phyloP scores from a whole-genome alignment of 2,113 vertebrate species.

The Stictonetta naevosa region DNA sequence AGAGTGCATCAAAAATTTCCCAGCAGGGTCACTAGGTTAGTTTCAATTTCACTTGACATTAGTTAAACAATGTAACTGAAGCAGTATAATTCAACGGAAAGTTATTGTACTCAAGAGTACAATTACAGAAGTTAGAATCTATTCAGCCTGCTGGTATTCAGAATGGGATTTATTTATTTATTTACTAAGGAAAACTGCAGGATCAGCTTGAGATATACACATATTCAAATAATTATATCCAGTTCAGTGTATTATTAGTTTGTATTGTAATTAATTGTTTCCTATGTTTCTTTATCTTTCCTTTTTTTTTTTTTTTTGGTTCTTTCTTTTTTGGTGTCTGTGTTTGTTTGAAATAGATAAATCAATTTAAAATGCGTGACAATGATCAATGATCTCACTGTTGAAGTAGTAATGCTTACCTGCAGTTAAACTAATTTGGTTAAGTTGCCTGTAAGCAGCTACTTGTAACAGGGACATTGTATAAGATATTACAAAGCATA shows the following conservation, averaged over 20 bases:
- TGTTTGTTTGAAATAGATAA: background rate
- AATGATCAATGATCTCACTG: accelerated
- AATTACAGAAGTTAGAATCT: background rate
- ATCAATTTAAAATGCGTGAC: background rate
- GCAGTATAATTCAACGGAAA: background rate
- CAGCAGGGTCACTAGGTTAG: background rate
- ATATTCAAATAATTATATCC: background rate
- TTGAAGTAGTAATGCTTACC: background rate
- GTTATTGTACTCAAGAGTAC: background rate
- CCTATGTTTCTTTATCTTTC: background rate
- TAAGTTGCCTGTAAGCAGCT: background rate
- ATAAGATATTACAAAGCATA: background rate
- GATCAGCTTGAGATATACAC: background rate
- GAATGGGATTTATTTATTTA: background rate
- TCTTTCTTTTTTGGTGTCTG: background rate
- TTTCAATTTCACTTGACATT: background rate
- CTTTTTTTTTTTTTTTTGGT: background rate
- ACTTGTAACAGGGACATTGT: background rate
- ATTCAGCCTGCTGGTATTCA: background rate
- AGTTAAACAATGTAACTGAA: background rate
- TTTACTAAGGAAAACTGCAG: background rate
- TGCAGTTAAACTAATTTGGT: background rate
- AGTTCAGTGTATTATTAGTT: background rate
- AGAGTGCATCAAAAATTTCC: background rate
- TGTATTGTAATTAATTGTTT: background rate